These are phyloP conservation scores for Pachymerium ferrugineum DNA, from an alignment of 2,888 invertebrate genomes.

Conservation along the genomic window DNA sequence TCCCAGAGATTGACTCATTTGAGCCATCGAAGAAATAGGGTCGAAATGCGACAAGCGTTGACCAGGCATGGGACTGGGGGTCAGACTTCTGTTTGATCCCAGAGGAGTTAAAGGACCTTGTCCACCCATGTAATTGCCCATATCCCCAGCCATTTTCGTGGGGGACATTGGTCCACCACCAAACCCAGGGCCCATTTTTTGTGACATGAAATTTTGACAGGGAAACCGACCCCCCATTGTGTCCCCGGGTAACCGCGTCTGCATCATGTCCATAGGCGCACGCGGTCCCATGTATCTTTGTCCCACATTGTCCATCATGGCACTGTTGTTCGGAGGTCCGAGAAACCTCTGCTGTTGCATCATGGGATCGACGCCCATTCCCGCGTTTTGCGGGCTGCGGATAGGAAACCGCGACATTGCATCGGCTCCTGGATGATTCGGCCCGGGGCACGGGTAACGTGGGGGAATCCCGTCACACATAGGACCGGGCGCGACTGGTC, in stretches of 20 bases:
- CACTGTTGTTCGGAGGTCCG: not conserved
- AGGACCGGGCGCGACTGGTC: not conserved
- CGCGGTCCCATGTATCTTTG: slow-evolving; percentile 31
- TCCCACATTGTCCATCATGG: slow-evolving; percentile 25
- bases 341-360: slow-evolving; percentile 35
- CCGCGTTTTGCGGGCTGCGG: slow-evolving; percentile 42
- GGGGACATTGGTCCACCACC: slow-evolving; percentile 35
- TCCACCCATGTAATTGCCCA: slow-evolving; percentile 42
- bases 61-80: slow-evolving; percentile 37
- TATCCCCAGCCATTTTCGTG: slow-evolving; percentile 43
- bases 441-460: slow-evolving; percentile 37
- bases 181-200: not conserved
- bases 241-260: slow-evolving; percentile 36
- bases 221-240: slow-evolving; percentile 36
- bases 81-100: slow-evolving; percentile 39
- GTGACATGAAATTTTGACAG: slow-evolving; percentile 31
- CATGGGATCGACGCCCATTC: slow-evolving; percentile 28
- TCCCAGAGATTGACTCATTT: slow-evolving; percentile 89
- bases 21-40: slow-evolving; percentile 86
- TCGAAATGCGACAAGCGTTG: slow-evolving; percentile 63
- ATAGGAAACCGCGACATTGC: slow-evolving; percentile 42
- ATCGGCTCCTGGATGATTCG: slow-evolving; percentile 34
- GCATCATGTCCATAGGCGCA: slow-evolving; percentile 39
- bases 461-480: slow-evolving; percentile 34
- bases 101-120: slow-evolving; percentile 41